Base-by-base conservation (phyloP, 2,888 invertebrate species). In the Pteria penguin region DNA sequence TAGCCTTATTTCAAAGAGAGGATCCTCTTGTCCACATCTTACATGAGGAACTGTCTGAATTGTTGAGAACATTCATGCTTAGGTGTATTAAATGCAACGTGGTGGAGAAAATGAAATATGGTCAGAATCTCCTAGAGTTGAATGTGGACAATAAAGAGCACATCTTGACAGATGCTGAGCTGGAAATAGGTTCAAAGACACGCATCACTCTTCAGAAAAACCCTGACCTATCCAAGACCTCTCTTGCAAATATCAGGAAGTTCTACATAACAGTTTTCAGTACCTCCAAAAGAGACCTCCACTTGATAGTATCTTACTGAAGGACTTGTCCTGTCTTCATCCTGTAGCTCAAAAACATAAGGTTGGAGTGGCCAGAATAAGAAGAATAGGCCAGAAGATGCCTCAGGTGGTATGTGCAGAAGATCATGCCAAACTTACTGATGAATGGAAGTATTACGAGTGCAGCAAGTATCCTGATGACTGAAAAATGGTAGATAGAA, bases 21-120 rank as follows among this genome's bases (percentile, higher is more conserved):
- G 75, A 72, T 63, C 80, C 71, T 36, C 31, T 78, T 33, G 67
- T 76, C 26, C 76, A 74, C 63, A 73, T 78, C 58, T 55, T 73
- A 76, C 52, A 67, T 68, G 54, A 68, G 57, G 27, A 75, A 75
- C 68, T 72, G 72, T 60, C 36, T 75, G 55, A 72, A 63, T 77
- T 80, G 60, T 55, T 77, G 57, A 78, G 72, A 60, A 55, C 55
- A 33, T 63, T 74, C 26, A 69, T 72, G 36, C 67, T 31, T 52
- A 65, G 61, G n/a, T n/a, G n/a, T n/a, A n/a, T n/a, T n/a, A n/a
- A n/a, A n/a, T n/a, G n/a, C n/a, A n/a, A n/a, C n/a, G n/a, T n/a
- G n/a, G n/a, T n/a, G n/a, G n/a, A n/a, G n/a, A n/a, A n/a, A n/a
- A n/a, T n/a, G n/a, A n/a, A n/a, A n/a, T n/a, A n/a, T n/a, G n/a